phyloP scores from a whole-genome alignment of 2,797 vertebrate species.

The Gambusia yucatana region DNA sequence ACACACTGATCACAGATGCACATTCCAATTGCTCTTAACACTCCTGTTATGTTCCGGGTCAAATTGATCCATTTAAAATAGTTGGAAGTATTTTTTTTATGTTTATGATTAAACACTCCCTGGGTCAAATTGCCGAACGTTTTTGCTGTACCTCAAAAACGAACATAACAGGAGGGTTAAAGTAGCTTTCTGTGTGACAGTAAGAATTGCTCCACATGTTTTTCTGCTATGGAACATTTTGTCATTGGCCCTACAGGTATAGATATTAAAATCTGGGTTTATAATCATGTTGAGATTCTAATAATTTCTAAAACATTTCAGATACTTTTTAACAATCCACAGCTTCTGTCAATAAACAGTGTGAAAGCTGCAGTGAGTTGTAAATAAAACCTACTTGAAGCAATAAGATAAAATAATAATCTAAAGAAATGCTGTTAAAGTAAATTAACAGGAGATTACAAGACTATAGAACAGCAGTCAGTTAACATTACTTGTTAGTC shows the following conservation, averaged over 20 bases:
- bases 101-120: no score
- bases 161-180: no score
- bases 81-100: no score
- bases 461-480: neutral
- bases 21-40: neutral
- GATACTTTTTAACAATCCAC: neutral
- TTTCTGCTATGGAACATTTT: neutral
- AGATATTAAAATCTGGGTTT: neutral
- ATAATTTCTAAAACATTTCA: neutral
- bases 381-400: neutral
- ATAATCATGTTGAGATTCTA: neutral
- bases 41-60: no score
- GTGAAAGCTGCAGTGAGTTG: neutral
- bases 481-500: neutral
- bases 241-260: neutral
- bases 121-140: no score
- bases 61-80: no score
- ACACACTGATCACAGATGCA: neutral
- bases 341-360: neutral
- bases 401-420: neutral
- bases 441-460: neutral
- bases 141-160: no score
- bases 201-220: neutral
- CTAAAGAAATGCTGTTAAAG: neutral
- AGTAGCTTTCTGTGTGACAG: neutral